Base-by-base conservation (phyloP, 2,113 vertebrate species). In the Oenanthe oenanthe region DNA sequence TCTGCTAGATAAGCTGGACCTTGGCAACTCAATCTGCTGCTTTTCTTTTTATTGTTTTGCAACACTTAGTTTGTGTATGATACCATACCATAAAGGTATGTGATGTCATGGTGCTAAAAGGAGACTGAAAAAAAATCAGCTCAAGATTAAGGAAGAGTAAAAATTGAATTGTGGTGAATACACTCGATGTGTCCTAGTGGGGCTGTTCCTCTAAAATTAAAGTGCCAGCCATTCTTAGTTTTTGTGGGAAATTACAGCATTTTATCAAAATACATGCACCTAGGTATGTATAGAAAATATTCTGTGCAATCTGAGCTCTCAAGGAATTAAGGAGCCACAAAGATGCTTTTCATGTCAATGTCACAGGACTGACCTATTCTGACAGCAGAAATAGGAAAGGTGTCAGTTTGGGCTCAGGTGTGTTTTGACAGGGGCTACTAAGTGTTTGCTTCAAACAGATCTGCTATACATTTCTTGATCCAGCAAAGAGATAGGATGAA, bases 91-190 rank as follows among this genome's bases (percentile, higher is more conserved):
- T 92, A 61, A 88, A 88, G 45, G 21, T 85, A 48, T 34, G 57
- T 70, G 57, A 65, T 4, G 2, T 19, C 1, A 2, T 36, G 72
- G 15, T 84, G 60, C 56, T 73, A 65, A 47, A 72, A 93, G 45
- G 79, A 86, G 22, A 51, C 25, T 68, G 67, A 18, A 85, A 71
- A 60, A 51, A 10, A 85, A 76, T 24, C 50, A 28, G 61, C 9
- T 84, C 34, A 29, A 40, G 63, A 36, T 70, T 83, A 32, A 57
- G 57, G 40, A 66, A 47, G 13, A 54, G 32, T 48, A 24, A 47
- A 60, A 76, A 31, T 61, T 48, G 8, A 6, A 0, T 25, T 0
- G 0, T 10, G 24, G 22, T 45, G 56, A 76, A 36, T 10, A 20
- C 10, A 43, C 16, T 77, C 0, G 0, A 5, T 42, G 54, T 63